Evolutionary conservation across 2,797 vertebrate species (phyloP).

Genomic region (Hyperoplus lanceolatus): DNA sequence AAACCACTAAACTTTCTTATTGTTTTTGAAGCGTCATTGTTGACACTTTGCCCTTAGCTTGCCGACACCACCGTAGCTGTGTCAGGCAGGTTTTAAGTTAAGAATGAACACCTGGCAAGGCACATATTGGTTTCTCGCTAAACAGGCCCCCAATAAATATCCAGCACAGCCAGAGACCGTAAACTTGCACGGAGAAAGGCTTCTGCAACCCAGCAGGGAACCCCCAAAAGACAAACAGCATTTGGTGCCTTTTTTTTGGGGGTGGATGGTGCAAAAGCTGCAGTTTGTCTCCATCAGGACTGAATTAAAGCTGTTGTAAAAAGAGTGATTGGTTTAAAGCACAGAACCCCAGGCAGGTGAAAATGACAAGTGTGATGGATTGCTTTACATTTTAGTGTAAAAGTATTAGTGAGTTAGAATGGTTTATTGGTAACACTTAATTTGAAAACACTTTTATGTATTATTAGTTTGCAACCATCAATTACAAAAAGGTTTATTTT

Average conservation of each 20-base stretch:
- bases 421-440: slow-evolving; percentile 4
- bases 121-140: slow-evolving; percentile 51
- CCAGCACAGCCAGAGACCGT: slow-evolving; percentile 82
- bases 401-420: slow-evolving; percentile 6
- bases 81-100: slow-evolving; percentile 58
- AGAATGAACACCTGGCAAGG: slow-evolving; percentile 76
- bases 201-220: slow-evolving; percentile 76
- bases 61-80: slow-evolving; percentile 47
- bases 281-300: slow-evolving; percentile 72
- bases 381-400: background rate
- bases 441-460: background rate
- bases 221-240: slow-evolving; percentile 74
- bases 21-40: slow-evolving; percentile 62
- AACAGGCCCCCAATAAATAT: slow-evolving; percentile 86
- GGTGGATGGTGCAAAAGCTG: slow-evolving; percentile 55
- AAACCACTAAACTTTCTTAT: slow-evolving; percentile 40
- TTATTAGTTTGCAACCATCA: background rate
- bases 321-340: slow-evolving; percentile 43
- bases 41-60: slow-evolving; percentile 37
- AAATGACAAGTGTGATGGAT: slow-evolving; percentile 34
- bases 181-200: slow-evolving; percentile 75
- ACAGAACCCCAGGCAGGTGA: slow-evolving; percentile 26
- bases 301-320: slow-evolving; percentile 66
- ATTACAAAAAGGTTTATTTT: background rate
- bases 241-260: slow-evolving; percentile 76